Percentiles rank a stretch among this genome's conserved stretches.
Conservation (phyloP, 2,113 vertebrate genomes). For the Sebastes fasciatus region DNA sequence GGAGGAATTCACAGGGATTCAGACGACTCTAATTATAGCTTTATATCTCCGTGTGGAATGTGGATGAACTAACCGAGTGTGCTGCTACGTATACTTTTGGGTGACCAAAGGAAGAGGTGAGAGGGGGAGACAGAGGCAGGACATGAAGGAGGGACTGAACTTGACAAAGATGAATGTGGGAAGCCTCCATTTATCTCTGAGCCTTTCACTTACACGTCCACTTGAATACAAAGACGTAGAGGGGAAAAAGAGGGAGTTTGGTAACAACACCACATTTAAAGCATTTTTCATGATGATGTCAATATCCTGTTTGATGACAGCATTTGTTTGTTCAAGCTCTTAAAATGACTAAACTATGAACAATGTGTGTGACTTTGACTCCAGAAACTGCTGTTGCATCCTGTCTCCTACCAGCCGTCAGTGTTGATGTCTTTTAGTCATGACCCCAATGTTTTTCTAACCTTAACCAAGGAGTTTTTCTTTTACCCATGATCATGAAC, state of each 20-base stretch:
- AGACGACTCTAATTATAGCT: slow-evolving; percentile 38
- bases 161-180: slow-evolving; percentile 53
- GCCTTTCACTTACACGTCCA: slow-evolving; percentile 21
- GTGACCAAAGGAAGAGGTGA: slow-evolving; percentile 6
- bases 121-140: slow-evolving; percentile 22
- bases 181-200: slow-evolving; percentile 27
- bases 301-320: not conserved
- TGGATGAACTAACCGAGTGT: slow-evolving; percentile 24
- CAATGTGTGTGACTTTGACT: not conserved
- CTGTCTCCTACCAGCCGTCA: not conserved
- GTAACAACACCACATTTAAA: not conserved
- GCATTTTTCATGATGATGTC: not conserved
- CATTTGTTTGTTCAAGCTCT: not conserved
- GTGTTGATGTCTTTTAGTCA: not conserved
- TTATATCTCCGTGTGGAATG: slow-evolving; percentile 42
- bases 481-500: not conserved
- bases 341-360: not conserved
- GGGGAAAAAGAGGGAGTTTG: not conserved
- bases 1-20: slow-evolving; percentile 24
- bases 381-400: not conserved
- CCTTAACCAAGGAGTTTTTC: not conserved
- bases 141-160: slow-evolving; percentile 48
- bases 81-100: not conserved
- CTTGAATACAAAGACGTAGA: slow-evolving; percentile 13
- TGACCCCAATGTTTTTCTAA: not conserved